Conservation (phyloP, 2,888 invertebrate species). For the Tachystola acroxantha region DNA sequence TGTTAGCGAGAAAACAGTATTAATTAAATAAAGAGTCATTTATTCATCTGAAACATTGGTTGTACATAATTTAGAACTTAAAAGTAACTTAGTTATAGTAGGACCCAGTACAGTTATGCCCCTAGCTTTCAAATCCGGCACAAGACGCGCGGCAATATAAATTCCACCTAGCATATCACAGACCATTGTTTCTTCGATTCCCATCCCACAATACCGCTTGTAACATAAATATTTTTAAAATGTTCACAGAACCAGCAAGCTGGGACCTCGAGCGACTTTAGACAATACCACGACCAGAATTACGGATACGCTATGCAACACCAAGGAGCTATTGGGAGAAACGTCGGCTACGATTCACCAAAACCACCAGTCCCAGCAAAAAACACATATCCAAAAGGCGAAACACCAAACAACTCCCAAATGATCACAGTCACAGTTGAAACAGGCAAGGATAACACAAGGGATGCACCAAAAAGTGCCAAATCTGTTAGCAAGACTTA, state of each 20-base stretch:
- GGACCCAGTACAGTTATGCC: slow-evolving; percentile 10
- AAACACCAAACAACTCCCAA: slow-evolving; percentile 65
- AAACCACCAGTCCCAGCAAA: slow-evolving; percentile 73
- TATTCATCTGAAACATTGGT: too few relatives aligned
- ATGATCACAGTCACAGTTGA: slow-evolving; percentile 79
- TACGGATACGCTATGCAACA: slow-evolving; percentile 71
- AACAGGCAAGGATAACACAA: slow-evolving; percentile 76
- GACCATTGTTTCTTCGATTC: slow-evolving; percentile 45
- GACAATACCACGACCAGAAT: slow-evolving; percentile 74
- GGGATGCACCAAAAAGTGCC: slow-evolving; percentile 75
- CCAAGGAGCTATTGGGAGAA: slow-evolving; percentile 51
- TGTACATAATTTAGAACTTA: too few relatives aligned
- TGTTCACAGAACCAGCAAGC: slow-evolving; percentile 72
- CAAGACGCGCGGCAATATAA: slow-evolving; percentile 25
- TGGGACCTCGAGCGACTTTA: slow-evolving; percentile 67
- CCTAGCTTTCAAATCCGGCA: slow-evolving; percentile 7
- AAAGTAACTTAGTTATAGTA: too few relatives aligned
- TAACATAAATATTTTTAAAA: slow-evolving; percentile 10
- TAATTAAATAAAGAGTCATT: too few relatives aligned
- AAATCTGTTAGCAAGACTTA: slow-evolving; percentile 88
- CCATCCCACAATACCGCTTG: slow-evolving; percentile 33
- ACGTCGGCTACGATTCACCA: slow-evolving; percentile 62
- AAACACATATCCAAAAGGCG: slow-evolving; percentile 52
- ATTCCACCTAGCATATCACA: slow-evolving; percentile 27
- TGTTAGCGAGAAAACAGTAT: too few relatives aligned